Percentiles rank a stretch among this genome's conserved stretches.
These are phyloP conservation scores for Gymnarchus niloticus DNA, from an alignment of 2,113 vertebrate species.

Conservation along the genomic window DNA sequence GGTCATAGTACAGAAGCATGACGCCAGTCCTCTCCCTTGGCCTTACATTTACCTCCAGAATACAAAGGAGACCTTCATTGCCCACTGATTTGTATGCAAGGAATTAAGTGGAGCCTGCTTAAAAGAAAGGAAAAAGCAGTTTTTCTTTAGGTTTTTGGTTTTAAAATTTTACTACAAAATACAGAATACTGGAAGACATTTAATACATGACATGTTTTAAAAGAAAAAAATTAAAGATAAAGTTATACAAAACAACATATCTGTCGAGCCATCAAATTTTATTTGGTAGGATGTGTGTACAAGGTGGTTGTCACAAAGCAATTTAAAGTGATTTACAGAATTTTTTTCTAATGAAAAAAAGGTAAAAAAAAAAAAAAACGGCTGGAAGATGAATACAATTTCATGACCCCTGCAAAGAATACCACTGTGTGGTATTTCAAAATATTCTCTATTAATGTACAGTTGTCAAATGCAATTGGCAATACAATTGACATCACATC, in stretches of 20 bases:
- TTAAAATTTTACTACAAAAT: constrained; percentile 8
- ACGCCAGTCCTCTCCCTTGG: neutral
- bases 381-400: neutral
- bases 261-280: neutral
- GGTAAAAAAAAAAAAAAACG: neutral
- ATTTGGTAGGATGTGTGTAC: neutral
- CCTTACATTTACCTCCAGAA: constrained; percentile 14
- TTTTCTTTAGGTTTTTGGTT: neutral
- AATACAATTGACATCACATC: neutral
- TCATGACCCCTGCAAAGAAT: neutral
- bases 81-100: constrained; percentile 11
- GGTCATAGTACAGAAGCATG: neutral
- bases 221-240: neutral
- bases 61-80: constrained; percentile 17
- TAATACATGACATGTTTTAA: neutral
- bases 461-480: neutral
- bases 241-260: neutral
- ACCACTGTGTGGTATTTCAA: neutral
- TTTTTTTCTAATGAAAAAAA: neutral
- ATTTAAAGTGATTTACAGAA: neutral
- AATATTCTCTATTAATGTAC: neutral
- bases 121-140: neutral
- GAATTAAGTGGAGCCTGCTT: constrained; percentile 15
- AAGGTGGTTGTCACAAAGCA: neutral
- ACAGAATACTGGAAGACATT: neutral